Evolutionary conservation across 2,888 invertebrate species (phyloP), one percentile per base, ranked within the genome.

Genomic region (Athalia circularis): DNA sequence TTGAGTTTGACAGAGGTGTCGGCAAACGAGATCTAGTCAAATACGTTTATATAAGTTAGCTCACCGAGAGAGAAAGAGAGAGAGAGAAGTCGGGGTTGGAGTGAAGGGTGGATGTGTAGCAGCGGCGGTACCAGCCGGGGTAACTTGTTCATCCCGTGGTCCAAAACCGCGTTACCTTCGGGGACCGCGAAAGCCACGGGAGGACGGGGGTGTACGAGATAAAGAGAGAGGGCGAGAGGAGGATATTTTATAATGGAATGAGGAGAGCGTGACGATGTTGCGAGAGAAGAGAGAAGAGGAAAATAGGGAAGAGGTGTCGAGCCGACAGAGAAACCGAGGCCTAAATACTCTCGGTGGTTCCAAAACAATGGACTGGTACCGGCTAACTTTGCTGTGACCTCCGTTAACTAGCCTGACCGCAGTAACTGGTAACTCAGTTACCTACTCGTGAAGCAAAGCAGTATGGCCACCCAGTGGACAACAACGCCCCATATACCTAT

Each of bases 361-460:
- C 84, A 84, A 86, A 86, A 87, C 87, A 88, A 87, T 87, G 85
- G 86, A 88, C 80, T 54, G 77, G 82, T 79, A 80, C 80, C 80
- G 82, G 84, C 84, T 87, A 88, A 88, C 87, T 87, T 88, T 74
- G 77, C 82, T 83, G 84, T 88, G 86, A 86, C 85, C 87, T 84
- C 84, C 80, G 83, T 85, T 87, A 88, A 88, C 88, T 86, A 87
- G 86, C 84, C 83, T 80, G 84, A 83, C 84, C 84, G 80, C 81
- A 82, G 84, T 83, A 88, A 88, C 88, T 86, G 83, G 82, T 87
- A 88, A 88, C 87, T 87, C 84, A 81, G 84, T 88, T 88, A 88
- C 82, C 81, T 77, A 72, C 72, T 72, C n/a, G 72, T 47, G 45
- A 72, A 59, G 45, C 72, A 72, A 72, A 72, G 59, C 72, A 72